Base-by-base conservation (phyloP, 2,113 vertebrate species). In the Caranx ignobilis region DNA sequence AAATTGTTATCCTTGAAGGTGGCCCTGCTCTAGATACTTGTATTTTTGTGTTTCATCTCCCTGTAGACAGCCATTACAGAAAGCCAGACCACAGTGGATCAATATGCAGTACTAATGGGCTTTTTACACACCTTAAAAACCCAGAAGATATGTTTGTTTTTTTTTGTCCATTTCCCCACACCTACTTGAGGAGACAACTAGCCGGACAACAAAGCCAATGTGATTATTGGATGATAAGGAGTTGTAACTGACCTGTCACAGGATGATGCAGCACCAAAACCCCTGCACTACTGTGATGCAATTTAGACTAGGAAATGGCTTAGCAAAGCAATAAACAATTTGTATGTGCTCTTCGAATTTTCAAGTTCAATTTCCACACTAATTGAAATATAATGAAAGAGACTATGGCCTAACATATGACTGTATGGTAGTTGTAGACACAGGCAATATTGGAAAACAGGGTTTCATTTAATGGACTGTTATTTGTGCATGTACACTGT, bases 221-320 rank as follows among this genome's bases (percentile, higher is more conserved):
- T 69, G n/a, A 77, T 70, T 65, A 82, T 43, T 70, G 50, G 60
- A 71, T 84, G 57, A 67, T 67, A 47, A 63, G 13, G 75, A 48
- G 45, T 34, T 43, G 50, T 71, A 84, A 85, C 70, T 79, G 84
- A 88, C 78, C 57, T 72, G 86, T 87, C 85, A 73, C 80, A 5
- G 57, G 61, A 67, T 81, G 75, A 77, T 71, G 75, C 84, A 79
- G 57, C n/a, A 26, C 75, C 60, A n/a, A 73, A 77, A 70, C 60
- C 34, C 50, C 39, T 72, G 73, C 72, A 70, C 35, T 64, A 39
- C 80, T 66, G 79, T 82, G 87, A 88, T 86, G 75, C 55, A 62
- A 75, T 75, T 70, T 82, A 88, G 70, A 73, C 59, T 39, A 88
- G 71, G 35, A 76, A 77, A 74, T 35, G 16, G n/a, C 45, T 71